Conservation (phyloP, 2,797 vertebrate species). For the Harpagifer antarcticus region DNA sequence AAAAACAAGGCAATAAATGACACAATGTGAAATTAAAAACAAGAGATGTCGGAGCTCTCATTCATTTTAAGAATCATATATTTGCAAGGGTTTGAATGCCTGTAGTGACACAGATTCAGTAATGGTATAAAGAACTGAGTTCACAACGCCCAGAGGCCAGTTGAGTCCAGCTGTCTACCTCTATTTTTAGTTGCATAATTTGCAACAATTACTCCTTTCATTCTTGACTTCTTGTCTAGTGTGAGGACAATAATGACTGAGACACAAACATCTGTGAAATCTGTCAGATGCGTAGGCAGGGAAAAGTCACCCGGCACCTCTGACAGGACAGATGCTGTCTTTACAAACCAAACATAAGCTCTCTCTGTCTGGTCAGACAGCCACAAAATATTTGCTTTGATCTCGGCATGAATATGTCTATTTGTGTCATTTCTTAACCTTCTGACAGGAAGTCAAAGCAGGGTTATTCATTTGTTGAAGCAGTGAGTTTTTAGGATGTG, state of each 20-base stretch:
- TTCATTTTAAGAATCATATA: not conserved
- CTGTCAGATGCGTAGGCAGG: not conserved
- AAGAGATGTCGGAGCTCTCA: not conserved
- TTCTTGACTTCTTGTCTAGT: not conserved
- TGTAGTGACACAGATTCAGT: not conserved
- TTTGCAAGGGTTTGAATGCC: not conserved
- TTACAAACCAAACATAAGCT: slow-evolving; percentile 45
- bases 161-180: not conserved
- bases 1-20: not conserved
- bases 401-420: slow-evolving; percentile 68
- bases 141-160: not conserved
- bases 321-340: slow-evolving; percentile 45
- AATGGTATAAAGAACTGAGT: not conserved
- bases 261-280: slow-evolving; percentile 7
- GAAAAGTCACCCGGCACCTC: not conserved
- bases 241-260: not conserved
- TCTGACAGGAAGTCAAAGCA: slow-evolving; percentile 67
- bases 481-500: slow-evolving; percentile 73
- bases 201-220: not conserved
- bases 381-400: slow-evolving; percentile 65
- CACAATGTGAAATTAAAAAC: not conserved
- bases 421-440: slow-evolving; percentile 74
- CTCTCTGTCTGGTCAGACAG: slow-evolving; percentile 51
- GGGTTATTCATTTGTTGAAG: slow-evolving; percentile 61
- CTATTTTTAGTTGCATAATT: not conserved